Evolutionary conservation across 2,797 vertebrate species (phyloP), one percentile per base, ranked within the genome.

Genomic region (Sebastes miniatus): DNA sequence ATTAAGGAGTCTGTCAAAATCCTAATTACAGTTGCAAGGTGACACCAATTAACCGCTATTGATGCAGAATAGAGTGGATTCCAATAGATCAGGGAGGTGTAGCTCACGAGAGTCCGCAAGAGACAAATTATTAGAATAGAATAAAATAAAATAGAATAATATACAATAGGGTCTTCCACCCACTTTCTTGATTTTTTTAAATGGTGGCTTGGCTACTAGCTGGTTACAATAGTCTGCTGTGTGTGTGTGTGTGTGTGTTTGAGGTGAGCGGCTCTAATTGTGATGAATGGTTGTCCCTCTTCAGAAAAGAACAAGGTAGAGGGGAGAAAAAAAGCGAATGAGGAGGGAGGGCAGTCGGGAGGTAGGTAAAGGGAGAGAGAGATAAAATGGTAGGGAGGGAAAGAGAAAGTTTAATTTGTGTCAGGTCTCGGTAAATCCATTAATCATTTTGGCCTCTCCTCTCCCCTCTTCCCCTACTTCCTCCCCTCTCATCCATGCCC

Each of bases 1-100:
- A 89, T 92, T 93, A 93, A 90, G 79, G 66, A 89, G 81, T 91
- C 89, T 88, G 90, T 94, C 92, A 93, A 90, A 92, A 82, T 93
- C 87, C 79, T 94, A 93, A 93, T 93, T 92, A 92, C 90, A 87
- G 77, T 78, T 43, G 78, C 91, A 94, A 92, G 90, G 92, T 93
- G 91, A 93, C 90, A 90, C 87, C 91, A 92, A 90, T 93, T 93
- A 91, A 86, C 88, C 18, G 56, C 77, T 54, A 82, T 77, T 84
- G 83, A 88, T 87, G 84, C 76, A 83, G 73, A 90, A 80, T 56
- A 80, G 61, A 87, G 82, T 56, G 27, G 63, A 83, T 82, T 91
- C 70, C 29, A 66, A 83, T 72, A 70, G 70, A 91, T 78, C 75
- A 62, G 76, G 69, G 56, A 50, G 31, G 39, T 54, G 32, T 20